Conservation (phyloP, 1,140 invertebrate species). For the Drosophila busckii region DNA sequence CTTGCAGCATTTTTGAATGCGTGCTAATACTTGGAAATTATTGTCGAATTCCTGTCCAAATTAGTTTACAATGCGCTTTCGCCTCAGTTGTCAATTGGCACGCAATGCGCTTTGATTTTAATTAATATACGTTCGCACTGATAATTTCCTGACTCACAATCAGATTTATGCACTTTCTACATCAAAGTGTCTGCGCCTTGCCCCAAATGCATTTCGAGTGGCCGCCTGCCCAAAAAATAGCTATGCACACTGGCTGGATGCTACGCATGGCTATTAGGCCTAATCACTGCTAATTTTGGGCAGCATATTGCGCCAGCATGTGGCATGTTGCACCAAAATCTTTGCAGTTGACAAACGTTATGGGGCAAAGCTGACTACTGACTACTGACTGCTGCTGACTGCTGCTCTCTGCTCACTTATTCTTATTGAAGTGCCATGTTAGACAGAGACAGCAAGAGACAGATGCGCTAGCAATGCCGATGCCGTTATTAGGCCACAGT, state of each 20-base stretch:
- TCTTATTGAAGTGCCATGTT: constrained; percentile 41
- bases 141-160: too few relatives aligned
- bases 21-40: too few relatives aligned
- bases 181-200: too few relatives aligned
- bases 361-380: neutral
- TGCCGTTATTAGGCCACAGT: constrained; percentile 11
- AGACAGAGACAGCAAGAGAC: neutral
- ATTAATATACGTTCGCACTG: too few relatives aligned
- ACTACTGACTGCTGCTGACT: constrained; percentile 2
- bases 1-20: too few relatives aligned
- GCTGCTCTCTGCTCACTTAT: constrained; percentile 28
- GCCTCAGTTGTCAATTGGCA: too few relatives aligned
- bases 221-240: neutral
- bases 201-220: constrained; percentile 4
- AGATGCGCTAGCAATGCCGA: constrained; percentile 4
- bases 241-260: neutral
- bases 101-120: too few relatives aligned
- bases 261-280: constrained; percentile 41
- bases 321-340: constrained; percentile 28
- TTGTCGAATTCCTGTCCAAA: too few relatives aligned
- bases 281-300: constrained; percentile 61
- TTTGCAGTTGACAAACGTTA: constrained; percentile 57
- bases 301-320: constrained; percentile 23
- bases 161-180: too few relatives aligned
- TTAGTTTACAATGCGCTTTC: too few relatives aligned